These are phyloP conservation scores for Dallia pectoralis DNA, from an alignment of 2,797 vertebrate species.

Conservation along the genomic window DNA sequence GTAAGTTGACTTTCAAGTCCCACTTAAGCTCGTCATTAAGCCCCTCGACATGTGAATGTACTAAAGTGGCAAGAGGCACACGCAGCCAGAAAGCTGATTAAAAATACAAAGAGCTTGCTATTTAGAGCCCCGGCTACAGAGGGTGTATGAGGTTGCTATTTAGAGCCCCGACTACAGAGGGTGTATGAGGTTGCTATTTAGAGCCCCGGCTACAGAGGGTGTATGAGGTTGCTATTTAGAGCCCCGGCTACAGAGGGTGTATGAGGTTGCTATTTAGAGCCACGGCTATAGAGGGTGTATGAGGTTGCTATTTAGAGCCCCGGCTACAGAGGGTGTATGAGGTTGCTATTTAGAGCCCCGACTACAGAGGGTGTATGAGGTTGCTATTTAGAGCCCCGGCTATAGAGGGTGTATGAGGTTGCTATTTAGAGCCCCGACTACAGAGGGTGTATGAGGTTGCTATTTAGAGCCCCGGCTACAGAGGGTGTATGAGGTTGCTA, in stretches of 20 bases:
- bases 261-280: conserved; percentile 24
- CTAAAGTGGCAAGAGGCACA: conserved; percentile 31
- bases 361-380: conserved; percentile 17
- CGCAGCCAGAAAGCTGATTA: conserved; percentile 25
- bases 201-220: not conserved
- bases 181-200: conserved; percentile 20
- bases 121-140: conserved; percentile 8
- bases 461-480: conserved; percentile 7
- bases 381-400: not conserved
- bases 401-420: conserved; percentile 14
- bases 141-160: conserved; percentile 14
- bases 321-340: conserved; percentile 15
- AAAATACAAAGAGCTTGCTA: conserved; percentile 35
- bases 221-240: conserved; percentile 25
- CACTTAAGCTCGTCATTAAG: not conserved
- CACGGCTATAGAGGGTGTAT: conserved; percentile 1
- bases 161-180: conserved; percentile 3
- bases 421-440: conserved; percentile 7
- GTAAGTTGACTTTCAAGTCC: not conserved
- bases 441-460: conserved; percentile 10
- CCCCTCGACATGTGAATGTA: conserved; percentile 2
- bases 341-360: not conserved
- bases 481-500: conserved; percentile 13
- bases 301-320: conserved; percentile 14
- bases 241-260: not conserved